Conservation (phyloP, 2,113 vertebrate genomes). For the Sorex fumeus region DNA sequence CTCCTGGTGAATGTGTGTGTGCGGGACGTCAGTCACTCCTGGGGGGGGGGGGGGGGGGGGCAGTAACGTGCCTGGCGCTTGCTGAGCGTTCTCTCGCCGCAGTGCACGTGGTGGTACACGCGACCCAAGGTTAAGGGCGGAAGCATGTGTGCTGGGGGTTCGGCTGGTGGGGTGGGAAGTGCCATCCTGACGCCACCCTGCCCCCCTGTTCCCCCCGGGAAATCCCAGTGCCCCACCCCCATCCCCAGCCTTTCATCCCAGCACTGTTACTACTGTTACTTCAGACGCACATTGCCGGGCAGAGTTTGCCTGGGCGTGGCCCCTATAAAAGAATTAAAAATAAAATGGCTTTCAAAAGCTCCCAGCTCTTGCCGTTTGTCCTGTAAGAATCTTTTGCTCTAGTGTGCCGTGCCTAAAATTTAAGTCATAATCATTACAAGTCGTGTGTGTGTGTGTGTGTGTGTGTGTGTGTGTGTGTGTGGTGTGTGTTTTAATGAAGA, state of each 20-base stretch:
- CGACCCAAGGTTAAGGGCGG: slow-evolving; percentile 49
- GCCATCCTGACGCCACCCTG: too few relatives aligned
- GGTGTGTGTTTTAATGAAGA: not conserved
- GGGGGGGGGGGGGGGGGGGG: not conserved
- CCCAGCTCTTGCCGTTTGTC: slow-evolving; percentile 8
- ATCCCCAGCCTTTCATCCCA: too few relatives aligned
- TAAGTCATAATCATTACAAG: slow-evolving; percentile 42
- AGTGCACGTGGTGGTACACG: not conserved
- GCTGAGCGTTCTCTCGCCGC: not conserved
- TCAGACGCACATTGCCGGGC: too few relatives aligned
- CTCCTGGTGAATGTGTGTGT: not conserved
- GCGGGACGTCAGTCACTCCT: not conserved
- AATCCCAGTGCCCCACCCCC: too few relatives aligned
- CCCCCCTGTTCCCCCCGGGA: too few relatives aligned
- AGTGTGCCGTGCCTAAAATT: not conserved
- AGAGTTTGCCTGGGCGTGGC: too few relatives aligned
- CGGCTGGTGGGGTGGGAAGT: too few relatives aligned
- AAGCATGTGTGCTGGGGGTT: too few relatives aligned
- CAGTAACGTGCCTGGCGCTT: slow-evolving; percentile 53
- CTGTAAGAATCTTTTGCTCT: slow-evolving; percentile 24
- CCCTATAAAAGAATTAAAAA: too few relatives aligned
- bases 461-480: too few relatives aligned
- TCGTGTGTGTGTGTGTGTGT: not conserved
- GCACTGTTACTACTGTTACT: too few relatives aligned
- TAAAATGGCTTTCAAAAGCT: not conserved